Evolutionary conservation across 2,888 invertebrate species (phyloP).

Genomic region (Bedellia somnulentella): DNA sequence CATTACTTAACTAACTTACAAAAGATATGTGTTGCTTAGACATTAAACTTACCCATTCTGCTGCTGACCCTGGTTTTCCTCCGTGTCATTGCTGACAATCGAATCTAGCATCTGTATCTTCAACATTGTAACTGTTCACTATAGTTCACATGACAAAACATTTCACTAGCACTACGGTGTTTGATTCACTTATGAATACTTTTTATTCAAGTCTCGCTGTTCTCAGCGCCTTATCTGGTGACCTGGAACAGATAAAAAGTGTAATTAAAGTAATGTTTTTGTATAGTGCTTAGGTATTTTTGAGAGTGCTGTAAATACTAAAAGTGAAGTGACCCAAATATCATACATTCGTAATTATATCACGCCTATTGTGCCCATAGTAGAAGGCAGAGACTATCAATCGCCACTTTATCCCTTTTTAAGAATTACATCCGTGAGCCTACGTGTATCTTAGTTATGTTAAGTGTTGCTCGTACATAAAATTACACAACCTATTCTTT

Average conservation of each 20-base stretch:
- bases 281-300: no score
- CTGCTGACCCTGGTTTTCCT: conserved; percentile 41
- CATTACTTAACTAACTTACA: background rate
- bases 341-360: no score
- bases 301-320: no score
- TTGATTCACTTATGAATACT: background rate
- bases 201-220: background rate
- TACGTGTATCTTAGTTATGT: no score
- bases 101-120: conserved; percentile 79
- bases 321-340: no score
- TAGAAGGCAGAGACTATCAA: no score
- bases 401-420: no score
- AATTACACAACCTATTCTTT: no score
- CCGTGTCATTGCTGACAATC: conserved; percentile 67
- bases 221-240: conserved; percentile 4
- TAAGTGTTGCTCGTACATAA: no score
- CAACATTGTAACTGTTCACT: conserved; percentile 66
- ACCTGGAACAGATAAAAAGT: conserved; percentile 16
- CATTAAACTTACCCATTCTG: conserved; percentile 48
- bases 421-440: no score
- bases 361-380: no score
- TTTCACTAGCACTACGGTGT: conserved; percentile 10
- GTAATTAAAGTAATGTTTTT: no score
- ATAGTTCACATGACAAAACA: conserved; percentile 41
- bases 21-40: background rate